Evolutionary conservation across 1,140 invertebrate species (phyloP), one percentile per base, ranked within the genome.

Genomic region (Drosophila kohkoa): DNA sequence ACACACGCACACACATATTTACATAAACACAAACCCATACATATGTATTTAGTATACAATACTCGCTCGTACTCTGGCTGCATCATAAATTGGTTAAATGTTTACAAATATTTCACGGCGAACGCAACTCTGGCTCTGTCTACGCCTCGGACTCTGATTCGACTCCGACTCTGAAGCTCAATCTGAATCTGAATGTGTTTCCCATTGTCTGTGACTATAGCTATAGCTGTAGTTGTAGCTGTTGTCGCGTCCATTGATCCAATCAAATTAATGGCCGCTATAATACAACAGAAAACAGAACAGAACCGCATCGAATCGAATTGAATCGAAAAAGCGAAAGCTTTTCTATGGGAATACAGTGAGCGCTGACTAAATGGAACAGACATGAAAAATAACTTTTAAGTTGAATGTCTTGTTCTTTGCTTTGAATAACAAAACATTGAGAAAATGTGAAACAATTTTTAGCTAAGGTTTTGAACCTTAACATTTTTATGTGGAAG

Each of bases 41-140:
- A 70, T 76, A 11, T 30, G 20, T 48, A 81, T 71, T 85, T 63
- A 58, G 67, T 65, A 75, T 70, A 75, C 67, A 71, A 71, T 54
- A 67, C 81, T 75, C 75, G 81, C 81, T 75, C 75, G 81, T 72
- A 85, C 70, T 62, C 82, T 32, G 15, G 15, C 25, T 30, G 58
- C 71, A 59, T 77, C 77, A 88, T 88, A 89, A 88, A 88, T 88
- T 89, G 77, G 45, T 65, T 89, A 89, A 88, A 89, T 89, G 85
- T 75, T 89, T 89, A 88, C 83, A 89, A 88, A 88, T 88, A 89
- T 88, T 88, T 88, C 83, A 88, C 79, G 51, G 52, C 52, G 8
- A n/a, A 7, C 3, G 35, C 20, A 35, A 10, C 32, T 32, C 32
- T 8, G 7, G 6, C 30, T 5, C 20, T 3, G 20, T 25, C 20